phyloP scores from a whole-genome alignment of 2,113 vertebrate species.

The Edolisoma coerulescens region DNA sequence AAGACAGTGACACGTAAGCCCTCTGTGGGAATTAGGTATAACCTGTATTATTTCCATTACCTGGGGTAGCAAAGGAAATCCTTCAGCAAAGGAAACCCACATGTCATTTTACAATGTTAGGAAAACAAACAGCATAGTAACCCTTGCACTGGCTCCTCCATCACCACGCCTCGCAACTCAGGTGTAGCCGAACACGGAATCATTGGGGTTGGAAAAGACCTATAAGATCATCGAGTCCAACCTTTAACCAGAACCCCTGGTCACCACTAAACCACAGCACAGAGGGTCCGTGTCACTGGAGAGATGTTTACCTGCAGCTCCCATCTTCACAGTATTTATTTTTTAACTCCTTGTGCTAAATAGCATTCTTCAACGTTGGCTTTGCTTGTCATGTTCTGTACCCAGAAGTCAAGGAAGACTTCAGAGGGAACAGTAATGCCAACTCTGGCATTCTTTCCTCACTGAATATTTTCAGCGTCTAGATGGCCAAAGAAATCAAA shows the following conservation, averaged over 20 bases:
- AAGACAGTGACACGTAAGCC: accelerated
- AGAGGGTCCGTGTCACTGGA: accelerated
- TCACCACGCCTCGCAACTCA: accelerated
- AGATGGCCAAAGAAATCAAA: neutral
- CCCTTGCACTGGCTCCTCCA: neutral
- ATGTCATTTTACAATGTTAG: neutral
- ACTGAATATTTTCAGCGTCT: neutral
- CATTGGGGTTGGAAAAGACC: neutral
- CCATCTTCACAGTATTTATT: neutral
- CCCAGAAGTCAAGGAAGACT: neutral
- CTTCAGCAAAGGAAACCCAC: neutral
- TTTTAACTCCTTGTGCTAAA: neutral
- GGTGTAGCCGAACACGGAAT: neutral
- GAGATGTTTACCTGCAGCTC: neutral
- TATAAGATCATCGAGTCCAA: accelerated
- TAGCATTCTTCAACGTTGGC: neutral
- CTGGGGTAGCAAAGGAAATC: neutral
- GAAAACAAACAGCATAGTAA: neutral
- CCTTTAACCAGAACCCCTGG: neutral
- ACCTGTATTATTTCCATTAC: neutral
- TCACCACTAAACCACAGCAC: neutral
- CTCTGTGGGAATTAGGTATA: neutral
- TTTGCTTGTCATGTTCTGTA: neutral
- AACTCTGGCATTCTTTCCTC: neutral
- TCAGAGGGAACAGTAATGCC: neutral